A percentile compares a stretch with the other conserved stretches of the same genome.
These are phyloP conservation scores for Psilopsiagon aurifrons DNA, from an alignment of 2,113 vertebrate genomes.

Conservation along the genomic window DNA sequence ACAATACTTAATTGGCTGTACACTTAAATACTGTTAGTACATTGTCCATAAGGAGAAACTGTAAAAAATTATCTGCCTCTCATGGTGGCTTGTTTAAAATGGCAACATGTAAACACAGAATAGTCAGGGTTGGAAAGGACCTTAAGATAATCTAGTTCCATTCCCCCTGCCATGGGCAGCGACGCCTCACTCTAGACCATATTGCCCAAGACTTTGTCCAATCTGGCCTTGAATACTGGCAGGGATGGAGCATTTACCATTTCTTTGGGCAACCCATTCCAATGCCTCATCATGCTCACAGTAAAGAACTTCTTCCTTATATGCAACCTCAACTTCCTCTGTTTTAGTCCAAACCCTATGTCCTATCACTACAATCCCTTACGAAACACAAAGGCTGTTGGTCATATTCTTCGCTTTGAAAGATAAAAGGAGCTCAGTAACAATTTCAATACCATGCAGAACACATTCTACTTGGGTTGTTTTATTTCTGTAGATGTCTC, in stretches of 20 bases:
- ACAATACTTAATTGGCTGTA: background rate
- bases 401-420: background rate
- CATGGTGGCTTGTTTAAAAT: background rate
- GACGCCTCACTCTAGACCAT: background rate
- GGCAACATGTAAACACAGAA: background rate
- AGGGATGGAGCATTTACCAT: background rate
- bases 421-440: background rate
- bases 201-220: background rate
- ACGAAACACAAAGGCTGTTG: background rate
- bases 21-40: background rate
- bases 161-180: background rate
- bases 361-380: background rate
- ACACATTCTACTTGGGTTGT: background rate
- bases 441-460: background rate
- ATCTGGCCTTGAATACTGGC: background rate
- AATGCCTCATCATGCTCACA: background rate
- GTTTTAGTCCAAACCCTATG: background rate
- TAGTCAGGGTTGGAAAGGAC: background rate
- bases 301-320: background rate
- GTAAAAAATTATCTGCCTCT: background rate
- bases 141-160: background rate
- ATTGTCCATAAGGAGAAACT: background rate
- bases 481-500: background rate
- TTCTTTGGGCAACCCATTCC: background rate
- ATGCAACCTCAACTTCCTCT: background rate